Conservation (phyloP, 2,113 vertebrate genomes). For the Danionella cerebrum region DNA sequence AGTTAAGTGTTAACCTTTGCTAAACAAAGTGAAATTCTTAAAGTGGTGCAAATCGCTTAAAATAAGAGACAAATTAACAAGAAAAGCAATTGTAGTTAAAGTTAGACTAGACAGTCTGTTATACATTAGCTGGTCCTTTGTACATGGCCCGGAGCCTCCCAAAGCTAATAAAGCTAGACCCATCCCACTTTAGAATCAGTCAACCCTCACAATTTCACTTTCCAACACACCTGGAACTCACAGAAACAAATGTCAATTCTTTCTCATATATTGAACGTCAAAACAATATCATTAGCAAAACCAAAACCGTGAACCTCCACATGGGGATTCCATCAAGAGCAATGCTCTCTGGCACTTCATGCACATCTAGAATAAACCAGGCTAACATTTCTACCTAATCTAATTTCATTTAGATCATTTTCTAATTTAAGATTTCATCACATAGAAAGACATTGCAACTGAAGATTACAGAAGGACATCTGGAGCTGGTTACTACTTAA, state of each 20-base stretch:
- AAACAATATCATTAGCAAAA: not conserved
- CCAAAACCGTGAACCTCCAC: not conserved
- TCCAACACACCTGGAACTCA: not conserved
- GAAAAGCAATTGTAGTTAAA: not conserved
- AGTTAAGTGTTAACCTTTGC: not conserved
- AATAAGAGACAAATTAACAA: slow-evolving; percentile 17
- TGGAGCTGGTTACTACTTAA: too few species aligned
- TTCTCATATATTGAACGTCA: not conserved
- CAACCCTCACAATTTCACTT: not conserved
- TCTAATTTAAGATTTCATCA: not conserved
- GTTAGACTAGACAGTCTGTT: not conserved
- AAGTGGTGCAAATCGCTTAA: not conserved
- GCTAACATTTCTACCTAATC: not conserved
- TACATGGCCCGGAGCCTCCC: not conserved
- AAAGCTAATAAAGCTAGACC: not conserved
- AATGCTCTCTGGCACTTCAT: too few species aligned
- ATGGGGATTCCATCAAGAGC: not conserved
- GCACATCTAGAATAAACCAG: too few species aligned
- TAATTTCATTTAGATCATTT: not conserved
- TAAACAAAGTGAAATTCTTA: not conserved
- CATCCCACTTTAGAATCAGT: not conserved
- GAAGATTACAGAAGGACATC: too few species aligned
- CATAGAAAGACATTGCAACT: too few species aligned
- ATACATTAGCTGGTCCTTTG: slow-evolving; percentile 24
- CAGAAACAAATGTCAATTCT: not conserved